Percentiles rank a stretch among this genome's conserved stretches.
Evolutionary conservation across 1,140 invertebrate species (phyloP).

Genomic region (Hormaphis cornu): DNA sequence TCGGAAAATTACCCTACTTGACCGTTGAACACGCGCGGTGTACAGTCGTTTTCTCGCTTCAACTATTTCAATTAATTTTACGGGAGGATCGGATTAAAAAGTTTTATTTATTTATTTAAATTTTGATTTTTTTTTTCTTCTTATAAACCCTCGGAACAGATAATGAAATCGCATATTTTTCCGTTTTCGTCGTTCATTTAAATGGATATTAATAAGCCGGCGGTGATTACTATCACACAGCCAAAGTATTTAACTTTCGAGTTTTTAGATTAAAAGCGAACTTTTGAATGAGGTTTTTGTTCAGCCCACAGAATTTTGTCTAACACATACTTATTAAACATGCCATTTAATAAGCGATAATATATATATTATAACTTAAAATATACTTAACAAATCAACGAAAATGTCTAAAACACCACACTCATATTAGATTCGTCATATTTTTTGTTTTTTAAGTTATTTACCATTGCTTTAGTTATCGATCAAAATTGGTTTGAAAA

Average conservation of each 20-base stretch:
- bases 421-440: too few species aligned
- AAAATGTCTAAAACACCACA: too few species aligned
- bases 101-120: constrained; percentile 24
- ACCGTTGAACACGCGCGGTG: constrained; percentile 10
- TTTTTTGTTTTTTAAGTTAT: too few species aligned
- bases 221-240: neutral
- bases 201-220: constrained; percentile 9
- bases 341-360: too few species aligned
- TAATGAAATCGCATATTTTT: constrained; percentile 13
- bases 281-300: neutral
- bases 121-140: too few species aligned
- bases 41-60: constrained; percentile 27
- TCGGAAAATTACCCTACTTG: constrained; percentile 24
- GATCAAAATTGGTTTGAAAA: too few species aligned
- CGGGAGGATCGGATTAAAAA: constrained; percentile 26
- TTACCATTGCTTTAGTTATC: too few species aligned
- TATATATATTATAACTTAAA: too few species aligned
- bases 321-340: neutral
- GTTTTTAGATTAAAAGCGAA: constrained; percentile 15
- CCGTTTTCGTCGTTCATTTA: constrained; percentile 1
- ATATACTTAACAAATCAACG: too few species aligned
- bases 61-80: constrained; percentile 31
- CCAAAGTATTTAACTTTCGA: constrained; percentile 18
- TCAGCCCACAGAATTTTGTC: neutral
- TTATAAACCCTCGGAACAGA: neutral